Percentiles rank a stretch among this genome's conserved stretches.
Conservation (phyloP, 2,888 invertebrate species). For the Latrodectus hesperus region DNA sequence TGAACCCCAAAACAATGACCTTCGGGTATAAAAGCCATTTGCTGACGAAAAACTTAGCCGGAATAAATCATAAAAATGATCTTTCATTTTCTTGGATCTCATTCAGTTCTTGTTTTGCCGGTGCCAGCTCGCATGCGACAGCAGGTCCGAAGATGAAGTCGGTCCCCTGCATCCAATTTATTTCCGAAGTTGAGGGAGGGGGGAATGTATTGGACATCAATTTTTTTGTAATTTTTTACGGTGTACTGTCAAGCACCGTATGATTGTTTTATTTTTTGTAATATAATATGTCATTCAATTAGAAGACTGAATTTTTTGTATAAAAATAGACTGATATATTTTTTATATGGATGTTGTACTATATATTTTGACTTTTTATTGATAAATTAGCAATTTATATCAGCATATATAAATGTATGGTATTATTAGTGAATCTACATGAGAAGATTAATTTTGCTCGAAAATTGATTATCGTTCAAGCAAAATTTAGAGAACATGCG, state of each 20-base stretch:
- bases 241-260: background rate
- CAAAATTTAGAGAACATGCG: no score
- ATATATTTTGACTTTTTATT: no score
- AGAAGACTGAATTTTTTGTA: no score
- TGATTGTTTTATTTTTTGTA: no score
- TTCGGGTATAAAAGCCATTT: conserved; percentile 55
- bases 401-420: no score
- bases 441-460: no score
- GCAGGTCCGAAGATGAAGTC: conserved; percentile 9
- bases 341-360: no score
- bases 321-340: no score
- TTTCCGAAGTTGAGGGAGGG: background rate
- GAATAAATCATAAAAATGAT: conserved; percentile 62
- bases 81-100: conserved; percentile 18
- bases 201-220: background rate
- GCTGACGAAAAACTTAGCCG: conserved; percentile 23
- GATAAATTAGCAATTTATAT: no score
- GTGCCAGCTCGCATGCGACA: background rate
- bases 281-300: no score
- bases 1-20: conserved; percentile 62
- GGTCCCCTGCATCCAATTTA: background rate
- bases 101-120: background rate
- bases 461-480: no score
- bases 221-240: background rate
- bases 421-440: no score